A percentile compares a stretch with the other conserved stretches of the same genome.
These are phyloP conservation scores for Rallus limicola DNA, from an alignment of 2,113 vertebrate species.

Conservation along the genomic window DNA sequence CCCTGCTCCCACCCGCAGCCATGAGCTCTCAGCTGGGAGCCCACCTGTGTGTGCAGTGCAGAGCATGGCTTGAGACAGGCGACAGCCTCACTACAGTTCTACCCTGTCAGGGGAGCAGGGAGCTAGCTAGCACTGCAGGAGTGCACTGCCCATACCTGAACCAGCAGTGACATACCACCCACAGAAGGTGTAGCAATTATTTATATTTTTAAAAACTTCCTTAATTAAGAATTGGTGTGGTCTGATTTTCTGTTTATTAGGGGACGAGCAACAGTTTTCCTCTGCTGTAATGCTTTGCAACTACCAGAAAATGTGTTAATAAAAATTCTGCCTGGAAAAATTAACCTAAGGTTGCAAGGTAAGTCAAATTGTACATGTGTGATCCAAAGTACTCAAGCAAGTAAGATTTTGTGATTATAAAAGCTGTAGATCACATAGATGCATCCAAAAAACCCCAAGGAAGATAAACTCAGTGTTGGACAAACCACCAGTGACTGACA, in stretches of 20 bases:
- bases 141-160: no score
- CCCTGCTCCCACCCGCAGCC: no score
- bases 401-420: neutral
- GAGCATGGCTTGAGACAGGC: no score
- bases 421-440: neutral
- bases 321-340: neutral
- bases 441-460: neutral
- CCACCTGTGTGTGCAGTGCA: no score
- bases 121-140: no score
- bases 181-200: neutral
- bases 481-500: neutral
- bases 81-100: no score
- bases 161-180: fast-evolving
- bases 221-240: no score
- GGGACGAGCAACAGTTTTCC: neutral
- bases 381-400: neutral
- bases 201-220: no score
- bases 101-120: no score
- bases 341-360: neutral
- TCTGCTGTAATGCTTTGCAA: neutral
- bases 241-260: neutral
- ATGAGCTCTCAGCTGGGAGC: no score
- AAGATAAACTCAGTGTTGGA: neutral
- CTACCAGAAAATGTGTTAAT: neutral
- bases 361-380: neutral